Base-by-base conservation (phyloP, 2,797 vertebrate species). In the Oreochromis mossambicus region DNA sequence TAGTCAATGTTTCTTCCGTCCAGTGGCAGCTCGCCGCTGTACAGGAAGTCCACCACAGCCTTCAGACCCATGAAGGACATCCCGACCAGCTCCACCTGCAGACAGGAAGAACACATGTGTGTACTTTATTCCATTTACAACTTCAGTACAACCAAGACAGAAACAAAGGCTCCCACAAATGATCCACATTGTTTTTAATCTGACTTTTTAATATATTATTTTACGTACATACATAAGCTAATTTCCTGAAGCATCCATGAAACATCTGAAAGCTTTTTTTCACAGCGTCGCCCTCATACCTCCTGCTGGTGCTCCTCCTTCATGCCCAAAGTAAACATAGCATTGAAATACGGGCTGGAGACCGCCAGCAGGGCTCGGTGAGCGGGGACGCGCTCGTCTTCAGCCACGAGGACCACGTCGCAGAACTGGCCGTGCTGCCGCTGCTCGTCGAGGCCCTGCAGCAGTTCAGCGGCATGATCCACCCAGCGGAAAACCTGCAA, bases 281-380 rank as follows among this genome's bases (percentile, higher is more conserved):
- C 32, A 73, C 24, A 48, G 24, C 4, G 68, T 48, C 19, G 10
- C 15, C 15, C 19, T 26, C 0, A 6, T 58, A 85, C 95, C 91
- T 99, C 97, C 43, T 96, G 95, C 92, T 99, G 98, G 13, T 95
- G 96, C 54, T 98, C 96, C 94, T 99, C 98, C 10, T 96, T 96
- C 98, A 99, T 99, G 76, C 98, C 98, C 66, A 98, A 91, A 4
- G 98, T 99, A 95, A 99, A 99, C 98, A 99, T 99, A 11, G 98
- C 97, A 77, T 98, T 97, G 94, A 99, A 99, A 91, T 99, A 99
- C 13, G 98, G 97, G 1, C 98, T 99, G 94, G 97, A 99, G 75
- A 97, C 95, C 0, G 98, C 98, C 13, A 99, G 95, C 21, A 99
- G 94, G 85, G 98, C 98, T 3, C 98, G 94, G 92, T 99, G 98